Base-by-base conservation (phyloP, 2,113 vertebrate species). In the Sebastes schlegelii region DNA sequence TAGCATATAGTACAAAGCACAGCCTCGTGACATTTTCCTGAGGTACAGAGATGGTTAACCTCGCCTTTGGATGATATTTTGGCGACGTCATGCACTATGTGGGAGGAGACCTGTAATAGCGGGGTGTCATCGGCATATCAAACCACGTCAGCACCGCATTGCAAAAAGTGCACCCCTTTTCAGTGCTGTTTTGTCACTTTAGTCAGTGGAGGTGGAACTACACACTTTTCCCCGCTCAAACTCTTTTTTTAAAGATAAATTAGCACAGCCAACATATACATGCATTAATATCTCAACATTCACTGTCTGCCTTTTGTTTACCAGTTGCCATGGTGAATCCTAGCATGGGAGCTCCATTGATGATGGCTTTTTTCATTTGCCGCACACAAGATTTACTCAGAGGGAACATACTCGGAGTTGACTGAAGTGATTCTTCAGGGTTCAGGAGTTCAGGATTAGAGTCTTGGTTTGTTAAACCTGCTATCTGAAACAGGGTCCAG, bases 61-160 rank as follows among this genome's bases (percentile, higher is more conserved):
- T 55, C 14, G 14, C 61, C 51, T 74, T 79, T 58, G 10, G 23
- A 64, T 73, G 42, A 54, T 55, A 74, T 55, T 86, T 67, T 73
- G 23, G 34, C 67, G 42, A 48, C 40, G 13, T n/a, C 23, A 46
- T 60, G 5, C 67, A 52, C 76, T n/a, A 60, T 58, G 9, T 52
- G 46, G 21, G 48, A 58, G 52, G 10, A 17, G 12, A 60, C n/a
- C 46, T n/a, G 40, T 26, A 51, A 43, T 12, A 6, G 11, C 19
- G 42, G 14, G 40, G 17, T 57, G 11, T 65, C 6, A 21, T 52
- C 17, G 13, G 6, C 23, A 21, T 14, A 71, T 76, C 60, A 57
- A 65, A 52, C 51, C 26, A 19, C 26, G 45, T 65, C 5, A 60
- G 55, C 46, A 7, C 19, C n/a, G 42, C 3, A 34, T 0, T 49